Percentiles rank a stretch among this genome's conserved stretches.
These are phyloP conservation scores for Mercenaria mercenaria DNA, from an alignment of 1,140 invertebrate genomes.

Conservation along the genomic window DNA sequence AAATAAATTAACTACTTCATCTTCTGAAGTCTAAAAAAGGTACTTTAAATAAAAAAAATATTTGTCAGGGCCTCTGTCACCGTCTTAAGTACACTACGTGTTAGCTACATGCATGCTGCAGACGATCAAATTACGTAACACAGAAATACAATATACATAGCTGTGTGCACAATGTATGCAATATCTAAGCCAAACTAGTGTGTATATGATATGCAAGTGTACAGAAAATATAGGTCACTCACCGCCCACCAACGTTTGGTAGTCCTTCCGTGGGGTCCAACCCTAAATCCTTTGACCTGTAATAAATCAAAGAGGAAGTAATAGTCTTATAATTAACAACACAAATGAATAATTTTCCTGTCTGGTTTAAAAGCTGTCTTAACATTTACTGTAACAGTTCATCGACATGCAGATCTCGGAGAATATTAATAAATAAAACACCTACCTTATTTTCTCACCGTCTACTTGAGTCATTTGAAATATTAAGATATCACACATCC, in stretches of 20 bases:
- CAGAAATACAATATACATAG: slow-evolving; percentile 13
- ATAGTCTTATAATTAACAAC: too few species aligned
- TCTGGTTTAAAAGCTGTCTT: background rate
- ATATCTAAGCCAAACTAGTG: slow-evolving; percentile 7
- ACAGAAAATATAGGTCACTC: slow-evolving; percentile 35
- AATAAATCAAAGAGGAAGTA: background rate
- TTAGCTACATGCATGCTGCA: slow-evolving; percentile 13
- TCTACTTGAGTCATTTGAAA: slow-evolving; percentile 22
- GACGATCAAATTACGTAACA: slow-evolving; percentile 41
- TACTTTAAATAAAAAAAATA: background rate
- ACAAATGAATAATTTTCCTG: too few species aligned
- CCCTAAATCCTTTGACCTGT: slow-evolving; percentile 61
- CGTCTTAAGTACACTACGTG: background rate
- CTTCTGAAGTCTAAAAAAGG: background rate
- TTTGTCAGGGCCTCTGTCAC: background rate
- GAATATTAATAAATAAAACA: background rate
- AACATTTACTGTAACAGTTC: background rate
- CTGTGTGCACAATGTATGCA: slow-evolving; percentile 38
- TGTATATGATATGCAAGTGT: background rate
- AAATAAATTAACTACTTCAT: too few species aligned
- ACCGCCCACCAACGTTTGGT: slow-evolving; percentile 53
- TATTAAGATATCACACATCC: background rate
- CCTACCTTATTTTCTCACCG: background rate
- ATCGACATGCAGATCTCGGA: background rate
- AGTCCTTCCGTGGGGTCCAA: slow-evolving; percentile 52